phyloP scores from a whole-genome alignment of 2,888 invertebrate species.

The Blomia tropicalis region DNA sequence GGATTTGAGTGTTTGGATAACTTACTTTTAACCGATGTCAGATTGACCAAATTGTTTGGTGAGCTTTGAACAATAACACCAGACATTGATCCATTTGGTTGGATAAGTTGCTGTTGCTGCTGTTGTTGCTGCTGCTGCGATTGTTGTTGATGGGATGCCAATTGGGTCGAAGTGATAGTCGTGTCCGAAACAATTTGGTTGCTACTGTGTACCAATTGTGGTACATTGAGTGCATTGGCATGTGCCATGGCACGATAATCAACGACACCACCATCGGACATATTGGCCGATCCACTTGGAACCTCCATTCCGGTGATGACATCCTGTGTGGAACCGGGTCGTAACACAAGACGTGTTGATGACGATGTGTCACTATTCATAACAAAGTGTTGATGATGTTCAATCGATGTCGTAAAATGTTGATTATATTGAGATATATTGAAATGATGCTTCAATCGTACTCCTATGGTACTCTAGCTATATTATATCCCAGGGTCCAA shows the following conservation, averaged over 20 bases:
- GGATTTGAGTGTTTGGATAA: neutral
- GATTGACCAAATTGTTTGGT: neutral
- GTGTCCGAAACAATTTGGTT: neutral
- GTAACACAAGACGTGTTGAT: neutral
- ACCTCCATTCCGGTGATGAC: neutral
- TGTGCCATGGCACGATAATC: constrained; percentile 1
- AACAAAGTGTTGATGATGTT: neutral
- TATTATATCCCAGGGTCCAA: too few species aligned
- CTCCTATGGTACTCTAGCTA: too few species aligned
- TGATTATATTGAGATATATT: too few species aligned
- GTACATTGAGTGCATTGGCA: neutral
- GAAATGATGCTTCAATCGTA: too few species aligned
- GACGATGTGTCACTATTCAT: constrained; percentile 4
- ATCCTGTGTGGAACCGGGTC: neutral
- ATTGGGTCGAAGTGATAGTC: constrained; percentile 6
- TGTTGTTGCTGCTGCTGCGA: too few species aligned
- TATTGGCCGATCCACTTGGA: neutral
- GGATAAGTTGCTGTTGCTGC: neutral
- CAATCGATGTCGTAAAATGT: too few species aligned
- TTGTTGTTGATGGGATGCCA: neutral
- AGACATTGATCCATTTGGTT: neutral
- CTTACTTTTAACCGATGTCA: constrained; percentile 4
- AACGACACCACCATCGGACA: neutral
- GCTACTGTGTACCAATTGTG: neutral
- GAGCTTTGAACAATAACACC: neutral